Conservation (phyloP, 1,140 invertebrate species). For the Araneus ventricosus region DNA sequence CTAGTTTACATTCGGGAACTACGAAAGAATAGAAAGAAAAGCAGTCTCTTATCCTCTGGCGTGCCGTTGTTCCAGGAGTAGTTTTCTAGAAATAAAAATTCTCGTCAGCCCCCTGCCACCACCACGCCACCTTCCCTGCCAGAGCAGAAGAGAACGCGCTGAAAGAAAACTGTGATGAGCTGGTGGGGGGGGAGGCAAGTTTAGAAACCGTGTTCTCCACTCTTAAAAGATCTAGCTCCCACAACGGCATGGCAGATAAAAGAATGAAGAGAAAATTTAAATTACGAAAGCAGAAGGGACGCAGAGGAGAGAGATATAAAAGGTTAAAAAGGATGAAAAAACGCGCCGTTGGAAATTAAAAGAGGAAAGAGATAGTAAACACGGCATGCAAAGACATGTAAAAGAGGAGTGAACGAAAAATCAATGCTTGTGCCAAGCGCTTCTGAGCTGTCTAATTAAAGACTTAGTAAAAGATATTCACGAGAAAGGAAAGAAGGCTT, state of each 20-base stretch:
- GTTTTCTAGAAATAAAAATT: constrained; percentile 64
- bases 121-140: not conserved
- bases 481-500: constrained; percentile 47
- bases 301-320: constrained; percentile 66
- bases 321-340: constrained; percentile 73
- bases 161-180: constrained; percentile 56
- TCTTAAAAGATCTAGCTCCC: constrained; percentile 56
- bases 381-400: constrained; percentile 57
- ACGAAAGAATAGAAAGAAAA: constrained; percentile 49
- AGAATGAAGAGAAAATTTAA: constrained; percentile 74
- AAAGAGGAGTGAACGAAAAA: constrained; percentile 64
- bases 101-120: not conserved
- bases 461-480: constrained; percentile 72
- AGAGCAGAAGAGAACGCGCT: constrained; percentile 13
- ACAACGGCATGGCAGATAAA: constrained; percentile 65
- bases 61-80: constrained; percentile 36
- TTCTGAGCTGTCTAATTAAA: constrained; percentile 64
- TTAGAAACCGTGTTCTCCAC: constrained; percentile 62
- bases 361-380: constrained; percentile 74
- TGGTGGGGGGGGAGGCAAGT: constrained; percentile 36
- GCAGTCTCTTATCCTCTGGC: constrained; percentile 66
- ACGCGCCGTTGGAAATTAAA: constrained; percentile 67
- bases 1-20: constrained; percentile 49
- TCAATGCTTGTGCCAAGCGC: constrained; percentile 58
- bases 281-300: constrained; percentile 63